A percentile compares a stretch with the other conserved stretches of the same genome.
Evolutionary conservation across 2,888 invertebrate genomes (phyloP).

Genomic region (Eristalis tenax): DNA sequence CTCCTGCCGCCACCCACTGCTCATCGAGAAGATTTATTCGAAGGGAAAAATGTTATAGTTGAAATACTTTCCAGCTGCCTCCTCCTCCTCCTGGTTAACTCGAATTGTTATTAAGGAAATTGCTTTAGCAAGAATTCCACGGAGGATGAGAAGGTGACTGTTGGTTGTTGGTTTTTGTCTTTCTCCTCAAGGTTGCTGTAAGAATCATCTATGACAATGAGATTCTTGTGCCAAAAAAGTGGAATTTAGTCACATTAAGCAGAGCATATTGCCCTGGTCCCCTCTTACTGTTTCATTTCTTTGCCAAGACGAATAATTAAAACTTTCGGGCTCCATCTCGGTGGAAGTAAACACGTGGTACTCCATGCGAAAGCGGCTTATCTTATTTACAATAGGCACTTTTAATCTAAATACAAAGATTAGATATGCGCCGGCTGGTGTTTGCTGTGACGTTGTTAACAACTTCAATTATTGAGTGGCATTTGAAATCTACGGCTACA

Average conservation of each 20-base stretch:
- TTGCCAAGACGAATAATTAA: background rate
- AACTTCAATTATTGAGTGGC: background rate
- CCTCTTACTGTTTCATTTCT: background rate
- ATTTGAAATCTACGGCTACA: background rate
- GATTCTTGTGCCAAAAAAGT: background rate
- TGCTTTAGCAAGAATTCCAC: conserved; percentile 45
- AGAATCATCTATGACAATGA: background rate
- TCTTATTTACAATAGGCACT: conserved; percentile 1
- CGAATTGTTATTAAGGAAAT: conserved; percentile 49
- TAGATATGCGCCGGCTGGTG: background rate
- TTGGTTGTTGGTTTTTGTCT: background rate
- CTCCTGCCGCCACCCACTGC: background rate
- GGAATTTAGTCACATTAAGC: background rate
- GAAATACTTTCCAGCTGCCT: background rate
- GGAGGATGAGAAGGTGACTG: conserved; percentile 11
- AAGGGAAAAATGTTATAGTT: conserved; percentile 17
- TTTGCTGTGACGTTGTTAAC: background rate
- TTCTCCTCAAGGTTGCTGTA: background rate
- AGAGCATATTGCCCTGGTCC: background rate
- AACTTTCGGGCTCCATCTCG: background rate
- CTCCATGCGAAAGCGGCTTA: background rate
- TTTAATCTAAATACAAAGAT: background rate
- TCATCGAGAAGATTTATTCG: conserved; percentile 45
- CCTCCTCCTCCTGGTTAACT: conserved; percentile 7
- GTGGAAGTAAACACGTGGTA: background rate